A percentile compares a stretch with the other conserved stretches of the same genome.
Evolutionary conservation across 2,113 vertebrate genomes (phyloP).

Genomic region (Eulemur rufifrons): DNA sequence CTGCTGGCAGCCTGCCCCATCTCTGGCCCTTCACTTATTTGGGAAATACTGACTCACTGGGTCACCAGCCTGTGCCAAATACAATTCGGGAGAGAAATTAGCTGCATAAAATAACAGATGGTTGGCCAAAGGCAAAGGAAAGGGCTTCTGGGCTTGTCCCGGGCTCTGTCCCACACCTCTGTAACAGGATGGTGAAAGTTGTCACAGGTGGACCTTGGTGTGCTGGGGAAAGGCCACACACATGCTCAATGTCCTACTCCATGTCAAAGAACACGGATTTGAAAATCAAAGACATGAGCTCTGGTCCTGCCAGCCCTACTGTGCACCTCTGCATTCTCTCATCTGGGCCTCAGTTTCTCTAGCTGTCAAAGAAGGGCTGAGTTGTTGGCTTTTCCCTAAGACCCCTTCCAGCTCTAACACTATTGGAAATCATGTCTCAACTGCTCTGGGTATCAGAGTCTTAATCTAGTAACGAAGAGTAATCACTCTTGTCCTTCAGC

Average conservation of each 20-base stretch:
- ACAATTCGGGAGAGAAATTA: background rate
- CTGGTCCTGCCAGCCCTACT: background rate
- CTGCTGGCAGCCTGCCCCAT: background rate
- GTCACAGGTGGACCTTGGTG: background rate
- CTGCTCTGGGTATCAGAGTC: background rate
- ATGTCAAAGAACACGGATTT: background rate
- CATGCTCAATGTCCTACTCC: fast-evolving
- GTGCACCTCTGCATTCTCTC: fast-evolving
- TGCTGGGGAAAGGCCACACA: background rate
- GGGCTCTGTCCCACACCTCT: fast-evolving
- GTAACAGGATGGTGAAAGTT: too few relatives aligned
- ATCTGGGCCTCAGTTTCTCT: background rate
- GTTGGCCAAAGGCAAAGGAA: background rate
- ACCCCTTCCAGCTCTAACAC: background rate
- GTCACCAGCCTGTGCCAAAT: background rate
- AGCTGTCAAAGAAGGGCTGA: background rate
- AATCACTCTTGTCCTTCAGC: background rate
- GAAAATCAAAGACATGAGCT: background rate
- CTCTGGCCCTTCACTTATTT: background rate
- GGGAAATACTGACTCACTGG: background rate
- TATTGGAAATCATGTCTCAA: background rate
- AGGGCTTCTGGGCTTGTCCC: background rate
- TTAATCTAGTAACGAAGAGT: background rate
- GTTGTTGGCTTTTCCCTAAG: background rate
- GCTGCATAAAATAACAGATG: background rate